These are phyloP conservation scores for Alosa alosa DNA, from an alignment of 2,113 vertebrate species.

Conservation along the genomic window DNA sequence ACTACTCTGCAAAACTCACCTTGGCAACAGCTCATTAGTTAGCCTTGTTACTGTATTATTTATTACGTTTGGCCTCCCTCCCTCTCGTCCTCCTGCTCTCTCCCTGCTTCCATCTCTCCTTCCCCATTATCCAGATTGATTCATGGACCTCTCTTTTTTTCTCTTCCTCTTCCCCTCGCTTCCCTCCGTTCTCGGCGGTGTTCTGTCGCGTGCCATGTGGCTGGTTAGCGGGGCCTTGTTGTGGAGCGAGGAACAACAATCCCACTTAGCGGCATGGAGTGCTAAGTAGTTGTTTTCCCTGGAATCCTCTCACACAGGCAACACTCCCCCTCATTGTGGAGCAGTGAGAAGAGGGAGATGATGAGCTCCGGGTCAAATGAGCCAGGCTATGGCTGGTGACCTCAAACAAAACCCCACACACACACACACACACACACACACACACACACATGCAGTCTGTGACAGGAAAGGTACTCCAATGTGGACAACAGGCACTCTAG, in stretches of 20 bases:
- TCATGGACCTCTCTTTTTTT: constrained; percentile 73
- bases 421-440: no score
- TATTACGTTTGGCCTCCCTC: constrained; percentile 87
- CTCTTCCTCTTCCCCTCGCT: constrained; percentile 29
- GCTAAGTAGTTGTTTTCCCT: constrained; percentile 18
- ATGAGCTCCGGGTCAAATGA: neutral
- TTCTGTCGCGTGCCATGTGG: constrained; percentile 33
- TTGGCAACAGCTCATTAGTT: constrained; percentile 99
- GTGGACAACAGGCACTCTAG: neutral
- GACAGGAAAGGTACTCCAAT: neutral
- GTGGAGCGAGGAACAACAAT: constrained; percentile 2
- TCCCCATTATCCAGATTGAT: constrained; percentile 98
- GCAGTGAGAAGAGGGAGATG: neutral
- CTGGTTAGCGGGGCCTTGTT: constrained; percentile 4
- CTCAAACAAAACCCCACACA: neutral
- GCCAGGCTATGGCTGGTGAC: neutral
- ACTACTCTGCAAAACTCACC: constrained; percentile 92
- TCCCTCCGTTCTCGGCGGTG: constrained; percentile 24
- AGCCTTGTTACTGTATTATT: constrained; percentile 99
- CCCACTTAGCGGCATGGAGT: neutral
- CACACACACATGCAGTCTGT: neutral
- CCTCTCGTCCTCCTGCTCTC: constrained; percentile 42
- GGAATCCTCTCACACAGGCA: neutral
- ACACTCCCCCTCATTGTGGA: neutral
- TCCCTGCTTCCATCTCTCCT: constrained; percentile 66